Evolutionary conservation across 2,888 invertebrate species (phyloP).

Genomic region (Pachliopta kotzebuea): DNA sequence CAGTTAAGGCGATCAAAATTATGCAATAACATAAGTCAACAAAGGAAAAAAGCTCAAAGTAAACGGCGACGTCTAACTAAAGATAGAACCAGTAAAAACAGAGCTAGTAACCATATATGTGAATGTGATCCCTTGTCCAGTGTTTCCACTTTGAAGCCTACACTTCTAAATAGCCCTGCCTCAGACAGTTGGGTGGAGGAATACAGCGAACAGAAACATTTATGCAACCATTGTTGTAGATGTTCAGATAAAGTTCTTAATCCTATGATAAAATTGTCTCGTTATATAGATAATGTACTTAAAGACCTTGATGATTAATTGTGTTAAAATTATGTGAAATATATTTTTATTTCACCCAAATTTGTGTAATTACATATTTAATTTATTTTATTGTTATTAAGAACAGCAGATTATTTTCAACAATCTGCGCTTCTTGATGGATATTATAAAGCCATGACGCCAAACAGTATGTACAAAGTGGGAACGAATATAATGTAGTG

Average conservation of each 20-base stretch:
- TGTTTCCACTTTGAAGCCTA: slow-evolving; percentile 28
- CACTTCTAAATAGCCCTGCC: slow-evolving; percentile 31
- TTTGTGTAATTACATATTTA: too few species aligned
- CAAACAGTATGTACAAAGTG: too few species aligned
- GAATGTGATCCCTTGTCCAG: slow-evolving; percentile 47
- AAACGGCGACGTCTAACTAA: slow-evolving; percentile 34
- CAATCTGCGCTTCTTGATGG: too few species aligned
- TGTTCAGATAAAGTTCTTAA: slow-evolving; percentile 44
- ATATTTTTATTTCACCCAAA: slow-evolving; percentile 8
- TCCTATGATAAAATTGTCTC: slow-evolving; percentile 58
- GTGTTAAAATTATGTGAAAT: slow-evolving; percentile 17
- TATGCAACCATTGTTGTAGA: slow-evolving; percentile 34
- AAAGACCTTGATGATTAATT: slow-evolving; percentile 48
- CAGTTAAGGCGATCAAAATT: slow-evolving; percentile 1
- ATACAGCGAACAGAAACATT: slow-evolving; percentile 27
- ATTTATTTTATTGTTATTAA: too few species aligned
- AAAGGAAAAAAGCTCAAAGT: slow-evolving; percentile 24
- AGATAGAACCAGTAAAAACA: background rate
- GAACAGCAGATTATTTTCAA: too few species aligned
- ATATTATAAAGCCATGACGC: too few species aligned
- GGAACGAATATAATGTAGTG: too few species aligned
- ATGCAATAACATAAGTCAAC: background rate
- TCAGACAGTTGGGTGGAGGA: slow-evolving; percentile 41
- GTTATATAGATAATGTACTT: slow-evolving; percentile 55
- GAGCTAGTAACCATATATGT: background rate